phyloP scores from a whole-genome alignment of 2,797 vertebrate genomes.

The Podarcis lilfordi region DNA sequence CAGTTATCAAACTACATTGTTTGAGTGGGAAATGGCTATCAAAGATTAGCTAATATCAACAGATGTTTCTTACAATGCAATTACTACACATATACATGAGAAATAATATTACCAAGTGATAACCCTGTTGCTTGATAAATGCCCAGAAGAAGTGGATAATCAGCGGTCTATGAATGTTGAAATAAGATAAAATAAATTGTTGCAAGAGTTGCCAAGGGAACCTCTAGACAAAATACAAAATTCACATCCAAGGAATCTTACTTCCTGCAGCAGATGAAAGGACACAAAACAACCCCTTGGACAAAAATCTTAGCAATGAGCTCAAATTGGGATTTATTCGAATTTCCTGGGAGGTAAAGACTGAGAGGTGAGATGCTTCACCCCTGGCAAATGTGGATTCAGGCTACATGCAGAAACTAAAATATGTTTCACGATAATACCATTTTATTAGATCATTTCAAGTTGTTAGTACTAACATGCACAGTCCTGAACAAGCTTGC shows the following conservation, averaged over 20 bases:
- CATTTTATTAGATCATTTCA: too few relatives aligned
- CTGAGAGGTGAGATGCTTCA: neutral
- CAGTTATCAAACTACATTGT: neutral
- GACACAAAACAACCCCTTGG: neutral
- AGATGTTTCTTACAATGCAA: neutral
- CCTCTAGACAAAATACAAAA: neutral
- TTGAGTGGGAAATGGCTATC: neutral
- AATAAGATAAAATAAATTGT: neutral
- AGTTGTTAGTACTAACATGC: too few relatives aligned
- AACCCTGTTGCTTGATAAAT: neutral
- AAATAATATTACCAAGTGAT: neutral
- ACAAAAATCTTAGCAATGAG: neutral
- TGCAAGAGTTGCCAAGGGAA: neutral
- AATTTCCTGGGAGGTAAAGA: neutral
- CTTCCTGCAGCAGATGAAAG: neutral
- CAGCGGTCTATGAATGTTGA: too few relatives aligned
- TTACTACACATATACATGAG: neutral
- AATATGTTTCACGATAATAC: neutral
- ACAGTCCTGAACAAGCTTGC: too few relatives aligned
- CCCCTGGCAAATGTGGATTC: neutral
- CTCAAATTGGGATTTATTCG: neutral
- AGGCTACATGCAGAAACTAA: neutral
- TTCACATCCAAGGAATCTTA: neutral
- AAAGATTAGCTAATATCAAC: neutral
- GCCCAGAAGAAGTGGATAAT: too few relatives aligned